Conservation (phyloP, 2,113 vertebrate species). For the Hepsetus odoe region DNA sequence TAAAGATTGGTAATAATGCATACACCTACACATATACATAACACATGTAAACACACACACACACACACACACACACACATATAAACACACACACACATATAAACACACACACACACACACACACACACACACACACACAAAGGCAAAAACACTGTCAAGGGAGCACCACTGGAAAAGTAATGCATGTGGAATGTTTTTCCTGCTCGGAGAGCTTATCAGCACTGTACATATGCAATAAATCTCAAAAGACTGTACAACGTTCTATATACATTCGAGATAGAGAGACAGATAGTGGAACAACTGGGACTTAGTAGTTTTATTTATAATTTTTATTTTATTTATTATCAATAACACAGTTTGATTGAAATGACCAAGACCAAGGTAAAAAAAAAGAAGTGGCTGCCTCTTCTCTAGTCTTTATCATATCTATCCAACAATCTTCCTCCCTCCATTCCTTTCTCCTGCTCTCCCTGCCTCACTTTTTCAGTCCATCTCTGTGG, state of each 20-base stretch:
- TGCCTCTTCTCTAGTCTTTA: not conserved
- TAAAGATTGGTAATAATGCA: too few relatives aligned
- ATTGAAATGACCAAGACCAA: not conserved
- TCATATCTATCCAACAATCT: not conserved
- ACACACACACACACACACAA: not conserved
- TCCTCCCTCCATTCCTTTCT: not conserved
- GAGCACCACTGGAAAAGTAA: conserved; percentile 8
- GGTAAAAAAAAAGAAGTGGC: not conserved
- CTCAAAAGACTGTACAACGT: conserved; percentile 18
- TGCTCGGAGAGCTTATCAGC: conserved; percentile 36
- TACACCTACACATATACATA: too few relatives aligned
- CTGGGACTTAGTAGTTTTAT: too few relatives aligned
- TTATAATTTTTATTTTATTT: too few relatives aligned
- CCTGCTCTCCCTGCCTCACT: too few relatives aligned
- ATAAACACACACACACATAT: conserved; percentile 23
- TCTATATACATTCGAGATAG: conserved; percentile 6
- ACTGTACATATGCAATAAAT: conserved; percentile 15
- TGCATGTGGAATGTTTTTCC: conserved; percentile 1
- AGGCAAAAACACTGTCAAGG: not conserved
- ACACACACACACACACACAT: not conserved
- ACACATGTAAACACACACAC: too few relatives aligned
- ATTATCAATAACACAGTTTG: too few relatives aligned
- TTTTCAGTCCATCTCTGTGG: not conserved
- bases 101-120: conserved; percentile 26
- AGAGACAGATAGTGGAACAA: not conserved